phyloP scores from a whole-genome alignment of 2,797 vertebrate species.

The Chiloscyllium punctatum region DNA sequence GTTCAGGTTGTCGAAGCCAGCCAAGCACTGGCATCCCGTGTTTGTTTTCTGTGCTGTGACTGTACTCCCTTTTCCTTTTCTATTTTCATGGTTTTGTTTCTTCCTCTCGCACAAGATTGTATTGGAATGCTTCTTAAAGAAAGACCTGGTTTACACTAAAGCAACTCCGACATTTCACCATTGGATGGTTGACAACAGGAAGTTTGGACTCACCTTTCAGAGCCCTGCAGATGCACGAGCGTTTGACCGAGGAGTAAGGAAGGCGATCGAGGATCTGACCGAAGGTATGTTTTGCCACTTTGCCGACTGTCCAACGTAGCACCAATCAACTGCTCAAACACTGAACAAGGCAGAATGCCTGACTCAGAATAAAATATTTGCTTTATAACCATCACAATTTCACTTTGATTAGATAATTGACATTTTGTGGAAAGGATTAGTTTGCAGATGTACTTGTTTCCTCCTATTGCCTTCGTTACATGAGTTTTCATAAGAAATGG shows the following conservation, averaged over 20 bases:
- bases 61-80: background rate
- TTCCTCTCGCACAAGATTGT: conserved; percentile 70
- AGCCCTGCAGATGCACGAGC: conserved; percentile 93
- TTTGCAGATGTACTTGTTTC: background rate
- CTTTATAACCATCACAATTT: background rate
- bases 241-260: conserved; percentile 93
- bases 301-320: background rate
- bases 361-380: background rate
- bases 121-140: conserved; percentile 90
- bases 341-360: background rate
- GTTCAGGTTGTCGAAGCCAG: too few species aligned
- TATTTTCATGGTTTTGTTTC: conserved; percentile 41
- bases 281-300: conserved; percentile 67
- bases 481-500: background rate
- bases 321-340: background rate
- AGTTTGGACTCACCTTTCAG: conserved; percentile 92
- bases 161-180: conserved; percentile 97
- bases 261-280: conserved; percentile 92
- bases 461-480: background rate
- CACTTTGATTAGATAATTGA: background rate
- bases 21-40: too few species aligned
- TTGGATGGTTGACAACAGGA: conserved; percentile 92
- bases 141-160: conserved; percentile 93
- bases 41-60: background rate
- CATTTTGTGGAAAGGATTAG: background rate